Evolutionary conservation across 30 jellyfish, hydroid and myxozoan genomes (phyloP).

Genomic region (Pelagia noctiluca): DNA sequence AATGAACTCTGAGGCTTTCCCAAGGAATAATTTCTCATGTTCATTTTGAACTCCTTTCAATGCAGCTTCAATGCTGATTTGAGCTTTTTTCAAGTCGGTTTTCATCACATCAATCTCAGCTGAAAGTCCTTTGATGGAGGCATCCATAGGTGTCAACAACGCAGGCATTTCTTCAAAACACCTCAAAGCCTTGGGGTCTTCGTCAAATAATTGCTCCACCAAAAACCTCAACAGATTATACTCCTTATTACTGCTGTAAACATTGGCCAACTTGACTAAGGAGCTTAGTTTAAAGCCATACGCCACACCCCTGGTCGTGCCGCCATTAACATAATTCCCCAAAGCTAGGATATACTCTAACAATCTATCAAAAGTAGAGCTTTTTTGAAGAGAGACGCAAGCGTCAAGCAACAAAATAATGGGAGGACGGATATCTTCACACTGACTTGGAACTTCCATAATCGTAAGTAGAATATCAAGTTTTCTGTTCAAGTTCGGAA

Average conservation of each 20-base stretch:
- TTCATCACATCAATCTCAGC: constrained; percentile 95
- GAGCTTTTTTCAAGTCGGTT: constrained; percentile 60
- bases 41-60: constrained; percentile 22
- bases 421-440: constrained; percentile 59
- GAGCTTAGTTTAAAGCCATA: constrained; percentile 91
- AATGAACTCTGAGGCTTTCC: constrained; percentile 43
- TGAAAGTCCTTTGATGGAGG: constrained; percentile 79
- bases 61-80: constrained; percentile 48
- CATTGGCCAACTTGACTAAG: constrained; percentile 76
- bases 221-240: constrained; percentile 67
- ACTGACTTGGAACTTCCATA: constrained; percentile 84
- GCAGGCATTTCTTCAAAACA: constrained; percentile 83
- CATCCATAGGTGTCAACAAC: constrained; percentile 80
- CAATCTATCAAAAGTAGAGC: constrained; percentile 60
- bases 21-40: constrained; percentile 41
- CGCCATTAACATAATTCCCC: constrained; percentile 93
- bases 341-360: constrained; percentile 79
- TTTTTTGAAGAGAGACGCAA: constrained; percentile 43
- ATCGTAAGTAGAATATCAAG: constrained; percentile 84
- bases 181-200: constrained; percentile 68
- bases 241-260: constrained; percentile 80
- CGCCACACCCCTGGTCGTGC: constrained; percentile 97
- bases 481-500: constrained; percentile 69
- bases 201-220: constrained; percentile 83
- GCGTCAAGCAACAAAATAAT: constrained; percentile 70